Evolutionary conservation across 2,113 vertebrate species (phyloP).

Genomic region (Passer montanus): DNA sequence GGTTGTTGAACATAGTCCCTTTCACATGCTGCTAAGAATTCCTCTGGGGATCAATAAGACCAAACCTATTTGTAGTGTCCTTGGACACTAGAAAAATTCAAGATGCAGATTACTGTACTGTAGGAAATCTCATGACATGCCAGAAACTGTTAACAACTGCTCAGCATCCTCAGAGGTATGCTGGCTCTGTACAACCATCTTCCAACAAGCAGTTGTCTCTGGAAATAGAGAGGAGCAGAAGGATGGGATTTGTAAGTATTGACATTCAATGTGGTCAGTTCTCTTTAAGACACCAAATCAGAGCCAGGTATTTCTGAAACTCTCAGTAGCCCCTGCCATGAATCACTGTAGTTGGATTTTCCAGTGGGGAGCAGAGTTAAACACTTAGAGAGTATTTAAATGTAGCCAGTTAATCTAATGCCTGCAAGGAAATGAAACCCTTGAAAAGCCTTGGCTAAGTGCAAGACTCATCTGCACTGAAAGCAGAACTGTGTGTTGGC

Average conservation of each 20-base stretch:
- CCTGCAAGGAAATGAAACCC: background rate
- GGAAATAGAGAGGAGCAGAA: background rate
- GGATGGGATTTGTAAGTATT: background rate
- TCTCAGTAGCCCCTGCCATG: background rate
- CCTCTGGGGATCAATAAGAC: background rate
- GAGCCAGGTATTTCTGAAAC: background rate
- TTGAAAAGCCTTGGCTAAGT: background rate
- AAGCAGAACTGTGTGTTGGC: background rate
- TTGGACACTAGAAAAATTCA: background rate
- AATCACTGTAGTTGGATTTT: background rate
- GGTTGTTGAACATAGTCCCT: background rate
- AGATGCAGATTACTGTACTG: background rate
- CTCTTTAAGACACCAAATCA: background rate
- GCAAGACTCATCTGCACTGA: background rate
- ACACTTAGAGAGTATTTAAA: background rate
- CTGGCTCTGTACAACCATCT: background rate
- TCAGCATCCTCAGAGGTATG: background rate
- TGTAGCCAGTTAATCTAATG: background rate
- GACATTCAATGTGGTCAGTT: background rate
- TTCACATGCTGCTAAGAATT: background rate
- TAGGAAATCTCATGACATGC: background rate
- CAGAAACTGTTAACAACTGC: background rate
- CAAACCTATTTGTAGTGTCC: background rate
- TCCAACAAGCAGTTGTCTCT: background rate
- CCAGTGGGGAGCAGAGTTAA: background rate